These are phyloP conservation scores for Pristionchus arcanus DNA, from an alignment of 2,888 invertebrate genomes.

Conservation along the genomic window DNA sequence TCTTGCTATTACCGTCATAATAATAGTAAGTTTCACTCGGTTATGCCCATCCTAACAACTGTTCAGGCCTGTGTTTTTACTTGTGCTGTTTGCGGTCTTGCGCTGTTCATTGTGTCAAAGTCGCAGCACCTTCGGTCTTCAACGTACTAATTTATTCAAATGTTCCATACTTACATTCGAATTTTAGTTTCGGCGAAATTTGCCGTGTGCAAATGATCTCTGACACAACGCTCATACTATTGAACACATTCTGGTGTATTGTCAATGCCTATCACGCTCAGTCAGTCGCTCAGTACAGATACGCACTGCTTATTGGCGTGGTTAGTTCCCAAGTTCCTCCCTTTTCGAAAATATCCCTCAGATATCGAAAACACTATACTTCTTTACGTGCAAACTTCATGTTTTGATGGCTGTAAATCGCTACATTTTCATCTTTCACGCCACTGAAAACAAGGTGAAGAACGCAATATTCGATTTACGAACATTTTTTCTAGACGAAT, in stretches of 20 bases:
- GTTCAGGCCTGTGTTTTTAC: neutral
- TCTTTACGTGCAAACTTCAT: slow-evolving; percentile 35
- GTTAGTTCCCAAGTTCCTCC: neutral
- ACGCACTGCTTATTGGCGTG: neutral
- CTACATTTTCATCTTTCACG: neutral
- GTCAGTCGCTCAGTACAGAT: neutral
- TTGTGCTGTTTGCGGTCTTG: neutral
- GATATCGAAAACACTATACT: neutral
- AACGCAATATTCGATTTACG: neutral
- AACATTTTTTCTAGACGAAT: neutral
- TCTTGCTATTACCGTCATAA: too few species aligned
- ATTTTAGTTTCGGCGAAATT: neutral
- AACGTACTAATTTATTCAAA: neutral
- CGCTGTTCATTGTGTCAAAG: neutral
- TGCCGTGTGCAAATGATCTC: neutral
- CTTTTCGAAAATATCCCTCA: too few species aligned
- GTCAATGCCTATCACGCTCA: neutral
- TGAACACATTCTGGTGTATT: neutral
- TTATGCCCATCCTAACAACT: too few species aligned
- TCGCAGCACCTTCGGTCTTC: neutral
- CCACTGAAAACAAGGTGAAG: neutral
- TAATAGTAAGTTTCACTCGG: too few species aligned
- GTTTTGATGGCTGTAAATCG: slow-evolving; percentile 2
- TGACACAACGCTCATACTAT: neutral
- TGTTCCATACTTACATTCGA: too few species aligned